These are phyloP conservation scores for Monochamus saltuarius DNA, from an alignment of 1,140 invertebrate genomes.

Conservation along the genomic window DNA sequence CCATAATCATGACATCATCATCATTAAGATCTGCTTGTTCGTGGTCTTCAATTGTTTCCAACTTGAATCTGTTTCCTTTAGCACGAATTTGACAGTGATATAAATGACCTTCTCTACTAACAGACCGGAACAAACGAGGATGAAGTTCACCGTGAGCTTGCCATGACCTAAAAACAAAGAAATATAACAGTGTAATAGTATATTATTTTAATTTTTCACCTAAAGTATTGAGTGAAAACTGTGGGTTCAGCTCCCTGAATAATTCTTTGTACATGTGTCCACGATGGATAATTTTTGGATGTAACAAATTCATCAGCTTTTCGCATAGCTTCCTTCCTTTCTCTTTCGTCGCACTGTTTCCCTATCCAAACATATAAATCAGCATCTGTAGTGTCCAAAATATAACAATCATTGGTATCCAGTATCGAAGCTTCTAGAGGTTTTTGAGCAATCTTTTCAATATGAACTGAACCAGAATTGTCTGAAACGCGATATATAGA, in stretches of 20 bases:
- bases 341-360: constrained; percentile 70
- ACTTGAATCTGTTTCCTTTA: constrained; percentile 59
- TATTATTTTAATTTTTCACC: constrained; percentile 34
- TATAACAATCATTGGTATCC: constrained; percentile 79
- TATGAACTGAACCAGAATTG: constrained; percentile 63
- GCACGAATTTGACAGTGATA: constrained; percentile 65
- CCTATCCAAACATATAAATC: constrained; percentile 88
- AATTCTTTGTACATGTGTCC: constrained; percentile 70
- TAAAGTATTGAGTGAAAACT: constrained; percentile 78
- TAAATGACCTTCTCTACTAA: constrained; percentile 52
- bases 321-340: constrained; percentile 75
- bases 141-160: constrained; percentile 64
- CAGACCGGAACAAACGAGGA: constrained; percentile 57
- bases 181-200: neutral
- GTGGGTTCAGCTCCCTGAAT: constrained; percentile 74
- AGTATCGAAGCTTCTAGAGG: constrained; percentile 71
- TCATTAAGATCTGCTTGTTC: constrained; percentile 71
- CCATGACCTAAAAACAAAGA: constrained; percentile 64
- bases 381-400: constrained; percentile 78
- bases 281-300: constrained; percentile 73
- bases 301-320: constrained; percentile 72
- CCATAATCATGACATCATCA: constrained; percentile 74
- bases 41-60: constrained; percentile 70
- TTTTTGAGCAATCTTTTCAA: constrained; percentile 65
- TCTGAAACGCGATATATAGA: constrained; percentile 72